A percentile compares a stretch with the other conserved stretches of the same genome.
These are phyloP conservation scores for Allophyes oxyacanthae DNA, from an alignment of 2,888 invertebrate species.

Conservation along the genomic window DNA sequence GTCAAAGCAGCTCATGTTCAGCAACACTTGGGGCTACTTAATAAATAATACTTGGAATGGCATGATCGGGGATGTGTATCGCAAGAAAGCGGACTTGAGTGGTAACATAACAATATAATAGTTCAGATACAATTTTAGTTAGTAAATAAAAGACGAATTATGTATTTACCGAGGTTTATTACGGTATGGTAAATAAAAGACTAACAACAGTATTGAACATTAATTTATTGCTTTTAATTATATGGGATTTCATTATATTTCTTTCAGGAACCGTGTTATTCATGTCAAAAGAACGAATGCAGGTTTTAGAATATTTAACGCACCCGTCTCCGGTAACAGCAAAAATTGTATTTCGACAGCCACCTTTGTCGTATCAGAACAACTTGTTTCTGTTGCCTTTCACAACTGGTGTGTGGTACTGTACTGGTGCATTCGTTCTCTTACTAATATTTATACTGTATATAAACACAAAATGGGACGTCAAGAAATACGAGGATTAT, in stretches of 20 bases:
- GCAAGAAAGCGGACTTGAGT: constrained; percentile 72
- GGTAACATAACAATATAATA: constrained; percentile 57
- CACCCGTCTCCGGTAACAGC: constrained; percentile 75
- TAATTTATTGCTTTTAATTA: too few relatives aligned
- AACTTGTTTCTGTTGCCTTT: constrained; percentile 92
- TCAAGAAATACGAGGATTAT: constrained; percentile 50
- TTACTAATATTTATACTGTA: constrained; percentile 67
- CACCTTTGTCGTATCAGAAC: constrained; percentile 90
- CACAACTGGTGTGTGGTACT: constrained; percentile 89
- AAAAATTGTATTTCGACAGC: constrained; percentile 90
- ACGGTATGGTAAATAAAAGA: too few relatives aligned
- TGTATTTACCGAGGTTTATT: too few relatives aligned
- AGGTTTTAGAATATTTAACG: constrained; percentile 81
- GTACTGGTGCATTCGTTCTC: constrained; percentile 79
- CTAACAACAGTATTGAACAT: too few relatives aligned
- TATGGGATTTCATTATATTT: constrained; percentile 10
- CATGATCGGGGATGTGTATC: constrained; percentile 69
- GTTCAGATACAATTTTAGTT: neutral
- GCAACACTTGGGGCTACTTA: constrained; percentile 74
- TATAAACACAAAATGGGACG: constrained; percentile 75
- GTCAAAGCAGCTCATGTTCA: constrained; percentile 58
- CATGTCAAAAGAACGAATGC: constrained; percentile 60
- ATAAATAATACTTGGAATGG: constrained; percentile 75
- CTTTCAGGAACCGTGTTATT: constrained; percentile 70
- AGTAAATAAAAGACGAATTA: too few relatives aligned